phyloP scores from a whole-genome alignment of 1,140 invertebrate species.

The Rhizoglyphus robini region DNA sequence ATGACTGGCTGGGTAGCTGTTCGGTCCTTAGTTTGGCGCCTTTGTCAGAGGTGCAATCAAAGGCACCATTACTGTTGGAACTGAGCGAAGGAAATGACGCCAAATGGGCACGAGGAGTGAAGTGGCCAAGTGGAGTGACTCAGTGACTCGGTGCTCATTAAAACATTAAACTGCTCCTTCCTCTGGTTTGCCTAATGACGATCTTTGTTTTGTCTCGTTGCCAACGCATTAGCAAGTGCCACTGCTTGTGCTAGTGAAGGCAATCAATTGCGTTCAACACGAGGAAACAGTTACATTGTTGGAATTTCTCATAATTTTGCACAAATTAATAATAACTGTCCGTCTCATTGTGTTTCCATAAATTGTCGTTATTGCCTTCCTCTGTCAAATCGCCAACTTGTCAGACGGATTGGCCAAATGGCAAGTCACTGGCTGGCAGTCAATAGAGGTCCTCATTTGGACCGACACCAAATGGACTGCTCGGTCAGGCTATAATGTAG shows the following conservation, averaged over 20 bases:
- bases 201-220: constrained; percentile 11
- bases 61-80: not conserved
- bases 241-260: not conserved
- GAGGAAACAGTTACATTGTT: not conserved
- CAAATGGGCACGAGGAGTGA: not conserved
- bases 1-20: not conserved
- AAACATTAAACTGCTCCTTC: constrained; percentile 13
- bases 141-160: constrained; percentile 8
- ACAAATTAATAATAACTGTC: constrained; percentile 1
- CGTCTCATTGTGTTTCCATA: not conserved
- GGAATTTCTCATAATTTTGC: constrained; percentile 4
- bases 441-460: not conserved
- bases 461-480: not conserved
- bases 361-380: not conserved
- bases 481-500: not conserved
- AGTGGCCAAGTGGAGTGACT: too few species aligned
- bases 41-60: not conserved
- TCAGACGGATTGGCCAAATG: not conserved
- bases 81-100: not conserved
- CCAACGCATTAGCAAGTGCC: not conserved
- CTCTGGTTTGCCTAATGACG: not conserved
- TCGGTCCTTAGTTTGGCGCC: too few species aligned
- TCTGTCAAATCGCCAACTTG: not conserved
- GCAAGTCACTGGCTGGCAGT: not conserved
- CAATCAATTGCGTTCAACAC: constrained; percentile 1